Evolutionary conservation across 2,113 vertebrate genomes (phyloP).

Genomic region (Callipepla squamata): DNA sequence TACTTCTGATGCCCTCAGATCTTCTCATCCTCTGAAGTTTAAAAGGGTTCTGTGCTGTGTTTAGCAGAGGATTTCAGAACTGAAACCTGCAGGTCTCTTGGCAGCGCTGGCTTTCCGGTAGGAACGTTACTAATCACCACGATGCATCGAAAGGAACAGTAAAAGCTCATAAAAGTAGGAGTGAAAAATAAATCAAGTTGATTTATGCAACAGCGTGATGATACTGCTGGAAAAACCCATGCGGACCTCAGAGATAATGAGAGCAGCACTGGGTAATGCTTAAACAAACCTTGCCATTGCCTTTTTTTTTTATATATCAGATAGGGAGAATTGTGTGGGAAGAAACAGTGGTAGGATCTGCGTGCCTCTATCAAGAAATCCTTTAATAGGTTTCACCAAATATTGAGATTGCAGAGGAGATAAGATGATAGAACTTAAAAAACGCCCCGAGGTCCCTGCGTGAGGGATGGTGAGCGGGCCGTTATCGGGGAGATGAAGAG

Average conservation of each 20-base stretch:
- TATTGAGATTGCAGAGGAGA: neutral
- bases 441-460: neutral
- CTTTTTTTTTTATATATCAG: neutral
- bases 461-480: neutral
- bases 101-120: neutral
- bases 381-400: neutral
- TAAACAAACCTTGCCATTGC: neutral
- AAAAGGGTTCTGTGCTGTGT: neutral
- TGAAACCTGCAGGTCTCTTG: accelerated
- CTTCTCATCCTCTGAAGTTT: neutral
- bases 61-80: neutral
- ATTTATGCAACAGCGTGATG: neutral
- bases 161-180: neutral
- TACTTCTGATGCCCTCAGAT: neutral
- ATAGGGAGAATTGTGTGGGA: neutral
- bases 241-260: neutral
- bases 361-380: neutral
- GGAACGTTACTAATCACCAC: neutral
- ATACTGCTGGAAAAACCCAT: neutral
- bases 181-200: neutral
- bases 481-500: neutral
- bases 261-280: neutral
- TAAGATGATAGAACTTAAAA: neutral
- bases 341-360: neutral
- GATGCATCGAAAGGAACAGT: neutral